These are phyloP conservation scores for Phaenicophaeus curvirostris DNA, from an alignment of 2,797 vertebrate species.

Conservation along the genomic window DNA sequence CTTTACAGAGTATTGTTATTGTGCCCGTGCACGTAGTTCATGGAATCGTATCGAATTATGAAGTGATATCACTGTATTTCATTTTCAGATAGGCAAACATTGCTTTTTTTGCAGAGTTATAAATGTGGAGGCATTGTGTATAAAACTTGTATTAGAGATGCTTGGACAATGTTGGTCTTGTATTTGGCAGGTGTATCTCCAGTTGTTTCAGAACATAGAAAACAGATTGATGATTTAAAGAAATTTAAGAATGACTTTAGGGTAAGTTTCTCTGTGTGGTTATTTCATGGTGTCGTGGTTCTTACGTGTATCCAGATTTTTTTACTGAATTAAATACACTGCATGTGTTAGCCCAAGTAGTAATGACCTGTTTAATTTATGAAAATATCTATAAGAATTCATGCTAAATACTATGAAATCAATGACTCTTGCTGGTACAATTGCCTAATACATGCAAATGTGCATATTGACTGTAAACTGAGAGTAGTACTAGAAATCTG, in stretches of 20 bases:
- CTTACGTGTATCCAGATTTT: not conserved
- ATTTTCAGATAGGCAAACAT: not conserved
- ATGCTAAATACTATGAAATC: constrained; percentile 7
- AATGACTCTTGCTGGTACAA: not conserved
- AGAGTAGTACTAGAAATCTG: not conserved
- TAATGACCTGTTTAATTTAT: not conserved
- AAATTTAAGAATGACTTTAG: constrained; percentile 99
- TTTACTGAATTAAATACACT: not conserved
- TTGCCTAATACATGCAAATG: not conserved
- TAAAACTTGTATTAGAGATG: not conserved
- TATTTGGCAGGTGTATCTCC: constrained; percentile 85
- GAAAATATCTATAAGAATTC: not conserved
- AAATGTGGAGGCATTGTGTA: not conserved
- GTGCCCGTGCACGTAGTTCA: not conserved
- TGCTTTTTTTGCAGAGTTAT: not conserved
- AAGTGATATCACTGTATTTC: not conserved
- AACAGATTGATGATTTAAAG: constrained; percentile 99
- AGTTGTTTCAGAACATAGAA: constrained; percentile 94
- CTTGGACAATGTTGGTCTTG: constrained; percentile 23
- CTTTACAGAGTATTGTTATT: not conserved
- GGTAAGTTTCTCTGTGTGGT: constrained; percentile 82
- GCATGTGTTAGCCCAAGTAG: not conserved
- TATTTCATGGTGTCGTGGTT: not conserved
- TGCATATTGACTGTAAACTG: constrained; percentile 5
- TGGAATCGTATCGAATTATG: not conserved